Evolutionary conservation across 2,113 vertebrate species (phyloP), one percentile per base, ranked within the genome.

Genomic region (Xiphophorus maculatus): DNA sequence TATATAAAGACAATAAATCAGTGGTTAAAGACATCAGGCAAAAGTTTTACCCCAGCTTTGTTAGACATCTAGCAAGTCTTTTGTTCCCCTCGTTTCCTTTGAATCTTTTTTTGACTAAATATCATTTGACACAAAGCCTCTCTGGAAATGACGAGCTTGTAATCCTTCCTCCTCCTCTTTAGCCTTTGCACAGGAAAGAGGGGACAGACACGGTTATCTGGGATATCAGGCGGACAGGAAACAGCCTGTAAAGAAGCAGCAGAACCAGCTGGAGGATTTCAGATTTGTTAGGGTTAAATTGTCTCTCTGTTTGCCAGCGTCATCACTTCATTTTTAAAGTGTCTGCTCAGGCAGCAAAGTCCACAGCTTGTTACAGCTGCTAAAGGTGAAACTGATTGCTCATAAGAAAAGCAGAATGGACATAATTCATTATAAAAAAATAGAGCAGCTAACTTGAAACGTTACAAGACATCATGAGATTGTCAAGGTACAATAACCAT

Each of bases 171-270:
- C 48, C 35, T 77, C 44, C 22, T 82, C 71, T 48, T 67, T 33
- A 14, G 29, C 60, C 29, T 29, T 51, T 11, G 28, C 61, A 67
- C 84, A 87, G 90, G 88, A 86, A 88, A 68, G 72, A 35, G 65
- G 67, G 69, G 60, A 62, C 74, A 82, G 68, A 44, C 67, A 15
- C 74, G 70, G 51, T 71, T 77, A 83, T 87, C 74, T 86, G 80
- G 64, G 66, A 66, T 82, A 75, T 75, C 75, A 67, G 63, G 44
- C 42, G 15, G 58, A 67, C 88, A 89, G 92, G 88, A 92, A 91
- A 80, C 25, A 63, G 79, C 29, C 35, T 5, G 33, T 72, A 11
- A 14, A 84, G 25, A 69, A 35, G 51, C 51, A 25, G 25, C 51
- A 8, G 5, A 15, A n/a, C 58, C 73, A 72, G 73, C 78, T 84